Conservation (phyloP, 2,113 vertebrate genomes). For the Phrynocephalus versicolor region DNA sequence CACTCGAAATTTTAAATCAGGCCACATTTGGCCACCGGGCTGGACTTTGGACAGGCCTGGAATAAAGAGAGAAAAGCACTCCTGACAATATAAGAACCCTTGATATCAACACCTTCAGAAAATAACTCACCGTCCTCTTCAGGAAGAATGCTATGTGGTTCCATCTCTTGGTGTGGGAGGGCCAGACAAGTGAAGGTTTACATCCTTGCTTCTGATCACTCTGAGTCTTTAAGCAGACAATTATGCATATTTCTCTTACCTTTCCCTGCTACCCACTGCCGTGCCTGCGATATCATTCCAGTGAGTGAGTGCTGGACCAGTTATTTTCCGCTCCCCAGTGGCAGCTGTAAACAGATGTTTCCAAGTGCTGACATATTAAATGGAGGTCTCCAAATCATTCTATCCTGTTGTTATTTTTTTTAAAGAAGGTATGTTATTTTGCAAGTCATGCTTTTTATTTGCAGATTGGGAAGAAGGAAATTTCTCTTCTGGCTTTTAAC, state of each 20-base stretch:
- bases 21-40: no score
- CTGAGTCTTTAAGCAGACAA: background rate
- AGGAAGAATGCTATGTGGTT: no score
- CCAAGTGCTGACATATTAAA: constrained; percentile 33
- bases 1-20: no score
- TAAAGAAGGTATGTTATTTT: constrained; percentile 21
- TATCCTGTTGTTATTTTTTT: background rate
- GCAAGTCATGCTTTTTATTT: rapidly evolving
- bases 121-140: no score
- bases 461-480: background rate
- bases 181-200: no score
- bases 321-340: constrained; percentile 31
- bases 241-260: background rate
- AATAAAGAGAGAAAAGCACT: no score
- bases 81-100: no score
- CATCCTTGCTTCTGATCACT: background rate
- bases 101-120: no score
- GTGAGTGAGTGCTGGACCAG: background rate
- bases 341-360: constrained; percentile 39
- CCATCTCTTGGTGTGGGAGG: no score
- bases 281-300: background rate
- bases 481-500: background rate
- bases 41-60: no score
- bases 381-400: constrained; percentile 23
- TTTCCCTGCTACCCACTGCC: background rate